A percentile compares a stretch with the other conserved stretches of the same genome.
These are phyloP conservation scores for Aix galericulata DNA, from an alignment of 2,113 vertebrate genomes.

Conservation along the genomic window DNA sequence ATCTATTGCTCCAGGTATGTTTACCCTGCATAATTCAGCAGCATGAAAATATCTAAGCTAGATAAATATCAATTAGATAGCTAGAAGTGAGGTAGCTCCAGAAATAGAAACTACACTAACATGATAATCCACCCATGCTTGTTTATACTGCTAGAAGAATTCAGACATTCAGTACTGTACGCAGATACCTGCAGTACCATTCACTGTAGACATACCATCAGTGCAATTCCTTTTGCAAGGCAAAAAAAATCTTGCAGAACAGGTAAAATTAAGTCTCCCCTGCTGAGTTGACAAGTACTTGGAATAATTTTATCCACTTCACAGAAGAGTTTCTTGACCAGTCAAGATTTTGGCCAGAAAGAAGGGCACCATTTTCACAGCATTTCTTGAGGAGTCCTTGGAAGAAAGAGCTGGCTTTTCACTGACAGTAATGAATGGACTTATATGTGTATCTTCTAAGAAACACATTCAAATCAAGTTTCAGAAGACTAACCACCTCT, in stretches of 20 bases:
- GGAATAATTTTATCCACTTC: neutral
- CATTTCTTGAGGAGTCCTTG: neutral
- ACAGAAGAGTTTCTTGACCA: neutral
- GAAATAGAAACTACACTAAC: conserved; percentile 40
- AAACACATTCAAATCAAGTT: neutral
- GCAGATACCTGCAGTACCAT: neutral
- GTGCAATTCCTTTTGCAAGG: neutral
- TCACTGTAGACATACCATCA: neutral
- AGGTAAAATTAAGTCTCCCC: neutral
- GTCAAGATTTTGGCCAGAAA: neutral
- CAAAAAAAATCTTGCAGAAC: neutral
- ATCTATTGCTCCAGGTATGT: neutral
- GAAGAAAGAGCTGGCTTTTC: neutral
- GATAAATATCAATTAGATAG: neutral
- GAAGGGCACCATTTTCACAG: neutral
- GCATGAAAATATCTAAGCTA: conserved; percentile 14
- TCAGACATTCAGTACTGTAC: neutral
- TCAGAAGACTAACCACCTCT: neutral
- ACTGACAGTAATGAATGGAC: neutral
- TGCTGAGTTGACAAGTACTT: neutral
- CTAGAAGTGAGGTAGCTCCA: neutral
- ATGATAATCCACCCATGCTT: conserved; percentile 22
- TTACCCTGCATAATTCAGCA: conserved; percentile 27
- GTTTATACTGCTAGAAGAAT: neutral
- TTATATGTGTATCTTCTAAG: neutral